Base-by-base conservation (phyloP, 2,888 invertebrate genomes). In the Drosophila borealis region DNA sequence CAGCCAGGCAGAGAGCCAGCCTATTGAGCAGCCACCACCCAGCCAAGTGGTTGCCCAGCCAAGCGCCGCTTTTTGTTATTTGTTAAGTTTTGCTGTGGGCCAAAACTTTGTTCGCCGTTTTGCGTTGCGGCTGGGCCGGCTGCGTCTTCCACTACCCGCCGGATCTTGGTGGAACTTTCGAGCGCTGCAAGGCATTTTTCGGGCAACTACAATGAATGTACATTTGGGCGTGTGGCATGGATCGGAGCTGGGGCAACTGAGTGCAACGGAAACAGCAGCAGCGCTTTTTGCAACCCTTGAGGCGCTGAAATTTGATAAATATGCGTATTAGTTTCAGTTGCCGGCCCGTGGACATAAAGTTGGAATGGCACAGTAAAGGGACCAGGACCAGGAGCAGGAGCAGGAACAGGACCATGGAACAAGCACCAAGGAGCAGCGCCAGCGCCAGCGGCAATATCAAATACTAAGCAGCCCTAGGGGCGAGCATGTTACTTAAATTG, bases 281-380 rank as follows among this genome's bases (percentile, higher is more conserved):
- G 56, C 70, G 61, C 63, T 57, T 54, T 70, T 72, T 81, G 69
- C 74, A 74, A 77, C 83, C 85, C 78, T 80, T 78, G 70, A 69
- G 74, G 88, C 81, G 51, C 37, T 74, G 82, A 88, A 85, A 87
- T 86, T 86, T 85, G 80, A 88, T 85, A 84, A 85, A 87, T 89
- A 84, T 85, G 84, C 89, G 89, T 89, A 89, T 85, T 89, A 89
- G 84, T 85, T 85, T 85, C 89, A 84, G 62, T 67, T 75, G 61
- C 75, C 57, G 48, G 53, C 67, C 63, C 67, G 34, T 21, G 39
- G 33, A 17, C 33, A 11, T 11, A 36, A 36, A 56, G 14, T 41
- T 62, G 29, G 41, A 6, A 36, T 21, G 33, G 39, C 17, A 14
- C 36, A 34, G 36, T 10, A 34, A 17, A 46, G 19, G 14, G 10